Conservation (phyloP, 2,797 vertebrate species). For the Mormyrus proboscirostris region DNA sequence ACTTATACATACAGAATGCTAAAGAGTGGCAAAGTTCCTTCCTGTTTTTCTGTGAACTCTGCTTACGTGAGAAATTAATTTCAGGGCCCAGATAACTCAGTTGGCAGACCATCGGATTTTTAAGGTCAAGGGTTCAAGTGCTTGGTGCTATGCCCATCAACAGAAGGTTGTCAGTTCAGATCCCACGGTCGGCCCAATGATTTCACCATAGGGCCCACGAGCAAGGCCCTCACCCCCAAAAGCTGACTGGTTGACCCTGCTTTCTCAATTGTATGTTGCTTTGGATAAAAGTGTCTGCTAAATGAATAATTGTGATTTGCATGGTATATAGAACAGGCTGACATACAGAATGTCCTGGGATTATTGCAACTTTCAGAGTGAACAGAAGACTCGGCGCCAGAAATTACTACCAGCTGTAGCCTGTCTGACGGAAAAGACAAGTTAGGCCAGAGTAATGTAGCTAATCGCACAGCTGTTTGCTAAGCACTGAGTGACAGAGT, state of each 20-base stretch:
- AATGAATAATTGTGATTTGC: not conserved
- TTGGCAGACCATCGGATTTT: not conserved
- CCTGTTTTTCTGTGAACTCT: not conserved
- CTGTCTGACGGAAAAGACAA: constrained; percentile 39
- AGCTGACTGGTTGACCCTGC: not conserved
- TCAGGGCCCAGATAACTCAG: not conserved
- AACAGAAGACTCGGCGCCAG: not conserved
- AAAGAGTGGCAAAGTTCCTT: not conserved
- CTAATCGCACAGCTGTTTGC: constrained; percentile 47
- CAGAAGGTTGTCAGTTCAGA: not conserved
- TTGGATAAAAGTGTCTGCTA: not conserved
- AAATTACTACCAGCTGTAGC: constrained; percentile 30
- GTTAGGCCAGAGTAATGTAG: constrained; percentile 41
- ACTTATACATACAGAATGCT: not conserved
- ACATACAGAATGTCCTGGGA: not conserved
- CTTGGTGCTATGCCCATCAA: not conserved
- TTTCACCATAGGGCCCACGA: not conserved
- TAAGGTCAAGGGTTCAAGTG: not conserved
- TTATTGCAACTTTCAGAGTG: not conserved
- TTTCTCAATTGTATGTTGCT: not conserved
- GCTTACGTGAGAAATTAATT: not conserved
- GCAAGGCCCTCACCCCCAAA: not conserved
- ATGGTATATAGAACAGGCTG: not conserved
- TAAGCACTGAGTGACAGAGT: constrained; percentile 39
- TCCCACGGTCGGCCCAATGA: not conserved